These are phyloP conservation scores for Apodemia mormo DNA, from an alignment of 2,888 invertebrate species.

Conservation along the genomic window DNA sequence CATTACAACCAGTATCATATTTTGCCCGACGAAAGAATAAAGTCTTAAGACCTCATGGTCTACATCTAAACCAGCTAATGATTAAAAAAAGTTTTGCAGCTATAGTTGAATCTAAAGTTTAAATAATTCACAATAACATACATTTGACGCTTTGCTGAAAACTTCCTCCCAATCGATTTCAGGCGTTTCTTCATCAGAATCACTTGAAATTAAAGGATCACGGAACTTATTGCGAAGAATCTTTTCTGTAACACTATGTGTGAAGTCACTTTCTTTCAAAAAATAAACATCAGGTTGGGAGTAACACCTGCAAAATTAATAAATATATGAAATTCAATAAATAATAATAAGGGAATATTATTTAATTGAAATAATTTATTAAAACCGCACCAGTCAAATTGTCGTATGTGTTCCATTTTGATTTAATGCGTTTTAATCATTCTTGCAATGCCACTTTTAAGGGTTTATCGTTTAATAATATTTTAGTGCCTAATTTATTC, in stretches of 20 bases:
- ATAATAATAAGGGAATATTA: neutral
- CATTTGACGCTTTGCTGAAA: constrained; percentile 46
- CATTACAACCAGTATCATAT: no score
- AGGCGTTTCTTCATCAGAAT: constrained; percentile 51
- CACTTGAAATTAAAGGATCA: constrained; percentile 58
- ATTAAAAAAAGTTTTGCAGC: no score
- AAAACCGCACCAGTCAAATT: constrained; percentile 56
- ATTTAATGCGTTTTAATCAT: neutral
- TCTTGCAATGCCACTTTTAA: neutral
- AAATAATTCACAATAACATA: constrained; percentile 29
- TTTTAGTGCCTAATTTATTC: neutral
- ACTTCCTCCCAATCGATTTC: constrained; percentile 59
- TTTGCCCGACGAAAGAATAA: no score
- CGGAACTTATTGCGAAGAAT: constrained; percentile 58
- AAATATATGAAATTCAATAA: neutral
- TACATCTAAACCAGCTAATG: no score
- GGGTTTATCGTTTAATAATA: neutral
- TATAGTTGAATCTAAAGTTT: neutral
- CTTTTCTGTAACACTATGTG: constrained; percentile 57
- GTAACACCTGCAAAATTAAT: constrained; percentile 47
- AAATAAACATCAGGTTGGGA: constrained; percentile 46
- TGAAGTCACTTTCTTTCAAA: constrained; percentile 51
- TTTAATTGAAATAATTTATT: neutral
- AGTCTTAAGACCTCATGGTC: no score
- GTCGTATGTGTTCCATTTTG: constrained; percentile 58